phyloP scores from a whole-genome alignment of 2,797 vertebrate genomes.

The Eidolon dupreanum region DNA sequence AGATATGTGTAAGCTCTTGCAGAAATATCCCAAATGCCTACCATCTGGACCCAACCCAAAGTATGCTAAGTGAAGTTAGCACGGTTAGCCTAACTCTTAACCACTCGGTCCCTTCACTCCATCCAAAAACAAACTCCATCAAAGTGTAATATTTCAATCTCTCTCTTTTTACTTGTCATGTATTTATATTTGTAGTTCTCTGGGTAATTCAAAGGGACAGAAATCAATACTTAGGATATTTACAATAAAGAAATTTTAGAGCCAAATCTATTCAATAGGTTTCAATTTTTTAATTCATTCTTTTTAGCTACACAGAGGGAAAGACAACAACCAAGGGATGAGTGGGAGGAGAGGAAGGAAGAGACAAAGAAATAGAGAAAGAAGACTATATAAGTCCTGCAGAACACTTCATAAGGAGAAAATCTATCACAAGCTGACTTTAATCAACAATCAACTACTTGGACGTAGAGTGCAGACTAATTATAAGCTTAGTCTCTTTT shows the following conservation, averaged over 20 bases:
- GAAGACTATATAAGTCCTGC: not conserved
- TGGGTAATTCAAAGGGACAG: not conserved
- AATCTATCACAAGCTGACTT: not conserved
- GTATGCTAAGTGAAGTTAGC: not conserved
- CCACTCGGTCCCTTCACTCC: not conserved
- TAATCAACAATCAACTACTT: not conserved
- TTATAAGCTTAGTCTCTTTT: not conserved
- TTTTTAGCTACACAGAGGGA: not conserved
- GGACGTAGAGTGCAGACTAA: not conserved
- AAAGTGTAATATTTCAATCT: not conserved
- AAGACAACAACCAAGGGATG: not conserved
- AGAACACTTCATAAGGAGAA: not conserved
- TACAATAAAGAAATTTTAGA: not conserved
- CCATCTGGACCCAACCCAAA: not conserved
- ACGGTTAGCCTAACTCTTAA: not conserved
- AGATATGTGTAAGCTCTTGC: not conserved
- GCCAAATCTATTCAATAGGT: not conserved
- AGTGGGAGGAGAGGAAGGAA: not conserved
- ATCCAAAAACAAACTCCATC: not conserved
- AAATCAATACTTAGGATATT: not conserved
- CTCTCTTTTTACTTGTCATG: not conserved
- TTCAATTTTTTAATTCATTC: not conserved
- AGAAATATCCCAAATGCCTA: not conserved
- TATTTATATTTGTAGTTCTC: not conserved
- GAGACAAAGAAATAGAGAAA: not conserved